Conservation (phyloP, 2,113 vertebrate genomes). For the Phaethornis superciliosus region DNA sequence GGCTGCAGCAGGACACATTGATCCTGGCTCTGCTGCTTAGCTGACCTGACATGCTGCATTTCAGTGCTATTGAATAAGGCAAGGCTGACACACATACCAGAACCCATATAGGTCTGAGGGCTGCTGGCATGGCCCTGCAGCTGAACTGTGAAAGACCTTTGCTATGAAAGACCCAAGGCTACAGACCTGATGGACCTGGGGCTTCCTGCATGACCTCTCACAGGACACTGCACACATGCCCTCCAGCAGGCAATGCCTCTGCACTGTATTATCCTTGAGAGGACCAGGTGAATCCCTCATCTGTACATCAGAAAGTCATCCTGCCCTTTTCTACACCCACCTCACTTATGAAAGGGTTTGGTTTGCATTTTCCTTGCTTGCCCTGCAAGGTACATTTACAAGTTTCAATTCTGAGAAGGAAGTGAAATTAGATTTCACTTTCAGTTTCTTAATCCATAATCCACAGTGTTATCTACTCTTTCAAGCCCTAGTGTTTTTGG, state of each 20-base stretch:
- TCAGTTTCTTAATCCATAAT: neutral
- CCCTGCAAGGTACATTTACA: neutral
- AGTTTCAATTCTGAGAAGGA: neutral
- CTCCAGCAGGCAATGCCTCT: neutral
- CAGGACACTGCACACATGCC: neutral
- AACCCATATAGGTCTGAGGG: neutral
- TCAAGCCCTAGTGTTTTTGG: slow-evolving; percentile 21
- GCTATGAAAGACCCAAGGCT: neutral
- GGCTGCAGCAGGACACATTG: neutral
- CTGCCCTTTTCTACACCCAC: neutral
- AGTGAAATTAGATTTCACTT: neutral
- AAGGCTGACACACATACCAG: neutral
- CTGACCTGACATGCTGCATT: neutral
- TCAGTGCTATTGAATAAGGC: neutral
- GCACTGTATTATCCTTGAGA: neutral
- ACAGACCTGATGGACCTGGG: neutral
- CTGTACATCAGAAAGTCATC: neutral
- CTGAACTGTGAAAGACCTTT: neutral
- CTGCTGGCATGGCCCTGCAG: neutral
- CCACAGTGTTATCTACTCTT: slow-evolving; percentile 16
- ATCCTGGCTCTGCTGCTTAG: neutral
- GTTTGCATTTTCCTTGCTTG: neutral
- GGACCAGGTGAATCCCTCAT: neutral
- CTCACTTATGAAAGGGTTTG: neutral
- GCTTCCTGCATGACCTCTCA: neutral